Conservation (phyloP, 1,140 invertebrate genomes). For the Prorops nasuta region DNA sequence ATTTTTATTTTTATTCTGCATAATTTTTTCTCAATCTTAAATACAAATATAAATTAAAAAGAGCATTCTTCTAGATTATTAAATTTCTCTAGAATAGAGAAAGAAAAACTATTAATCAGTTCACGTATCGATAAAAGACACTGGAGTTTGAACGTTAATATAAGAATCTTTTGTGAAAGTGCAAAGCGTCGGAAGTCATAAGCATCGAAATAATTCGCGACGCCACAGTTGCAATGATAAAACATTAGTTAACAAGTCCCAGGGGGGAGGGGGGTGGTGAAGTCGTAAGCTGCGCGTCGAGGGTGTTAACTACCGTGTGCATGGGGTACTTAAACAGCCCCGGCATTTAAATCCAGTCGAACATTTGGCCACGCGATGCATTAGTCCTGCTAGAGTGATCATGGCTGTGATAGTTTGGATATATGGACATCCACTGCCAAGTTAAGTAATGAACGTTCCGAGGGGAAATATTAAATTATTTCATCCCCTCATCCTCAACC, state of each 20-base stretch:
- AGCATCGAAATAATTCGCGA: no score
- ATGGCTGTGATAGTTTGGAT: conserved; percentile 28
- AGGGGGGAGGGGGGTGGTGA: conserved; percentile 14
- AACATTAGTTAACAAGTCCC: conserved; percentile 40
- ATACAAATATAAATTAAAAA: no score
- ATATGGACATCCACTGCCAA: conserved; percentile 27
- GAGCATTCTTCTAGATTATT: no score
- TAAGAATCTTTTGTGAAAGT: no score
- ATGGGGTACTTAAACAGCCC: conserved; percentile 40
- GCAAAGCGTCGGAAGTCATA: no score
- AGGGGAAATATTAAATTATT: conserved; percentile 41
- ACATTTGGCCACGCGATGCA: conserved; percentile 49
- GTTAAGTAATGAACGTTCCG: conserved; percentile 42
- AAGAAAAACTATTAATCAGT: no score
- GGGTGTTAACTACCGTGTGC: conserved; percentile 41
- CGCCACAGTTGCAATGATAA: conserved; percentile 18
- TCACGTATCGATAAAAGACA: no score
- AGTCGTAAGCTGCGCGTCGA: conserved; percentile 25
- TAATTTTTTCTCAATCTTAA: no score
- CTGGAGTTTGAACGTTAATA: no score
- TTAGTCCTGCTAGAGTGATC: conserved; percentile 51
- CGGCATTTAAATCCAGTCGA: conserved; percentile 48
- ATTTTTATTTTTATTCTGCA: no score
- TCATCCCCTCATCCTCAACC: background rate
- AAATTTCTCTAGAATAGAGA: no score